Evolutionary conservation across 2,888 invertebrate species (phyloP).

Genomic region (Lepidocyrtinus sp.): DNA sequence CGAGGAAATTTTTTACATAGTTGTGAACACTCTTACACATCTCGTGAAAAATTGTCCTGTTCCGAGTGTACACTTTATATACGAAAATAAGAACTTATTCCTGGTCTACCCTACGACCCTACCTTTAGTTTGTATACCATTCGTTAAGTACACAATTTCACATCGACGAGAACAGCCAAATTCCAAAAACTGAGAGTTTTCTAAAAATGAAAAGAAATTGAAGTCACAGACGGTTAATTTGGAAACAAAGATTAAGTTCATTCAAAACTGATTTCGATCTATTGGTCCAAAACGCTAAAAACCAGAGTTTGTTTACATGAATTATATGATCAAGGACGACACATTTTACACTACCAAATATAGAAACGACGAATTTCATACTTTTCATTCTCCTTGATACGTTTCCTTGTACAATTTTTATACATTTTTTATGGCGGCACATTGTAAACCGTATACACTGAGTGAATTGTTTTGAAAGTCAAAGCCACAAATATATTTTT

Average conservation of each 20-base stretch:
- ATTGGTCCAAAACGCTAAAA: no score
- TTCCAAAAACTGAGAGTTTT: background rate
- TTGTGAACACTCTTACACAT: no score
- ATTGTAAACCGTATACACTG: conserved; percentile 55
- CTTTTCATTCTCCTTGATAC: conserved; percentile 30
- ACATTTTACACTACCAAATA: no score
- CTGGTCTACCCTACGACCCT: background rate
- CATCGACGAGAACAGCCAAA: background rate
- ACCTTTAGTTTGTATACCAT: background rate
- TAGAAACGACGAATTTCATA: background rate
- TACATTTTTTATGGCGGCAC: conserved; percentile 51
- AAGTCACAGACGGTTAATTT: no score
- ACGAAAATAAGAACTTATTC: no score
- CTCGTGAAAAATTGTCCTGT: no score
- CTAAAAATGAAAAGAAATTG: background rate
- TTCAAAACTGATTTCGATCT: no score
- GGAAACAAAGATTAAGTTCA: no score
- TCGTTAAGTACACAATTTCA: background rate
- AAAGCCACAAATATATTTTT: conserved; percentile 44
- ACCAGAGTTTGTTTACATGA: background rate
- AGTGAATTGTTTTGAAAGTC: conserved; percentile 53
- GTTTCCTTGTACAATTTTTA: conserved; percentile 54
- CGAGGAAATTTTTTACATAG: no score
- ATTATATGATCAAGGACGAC: background rate
- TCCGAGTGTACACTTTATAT: no score